Conservation (phyloP, 2,888 invertebrate genomes). For the Chironomus tentans region DNA sequence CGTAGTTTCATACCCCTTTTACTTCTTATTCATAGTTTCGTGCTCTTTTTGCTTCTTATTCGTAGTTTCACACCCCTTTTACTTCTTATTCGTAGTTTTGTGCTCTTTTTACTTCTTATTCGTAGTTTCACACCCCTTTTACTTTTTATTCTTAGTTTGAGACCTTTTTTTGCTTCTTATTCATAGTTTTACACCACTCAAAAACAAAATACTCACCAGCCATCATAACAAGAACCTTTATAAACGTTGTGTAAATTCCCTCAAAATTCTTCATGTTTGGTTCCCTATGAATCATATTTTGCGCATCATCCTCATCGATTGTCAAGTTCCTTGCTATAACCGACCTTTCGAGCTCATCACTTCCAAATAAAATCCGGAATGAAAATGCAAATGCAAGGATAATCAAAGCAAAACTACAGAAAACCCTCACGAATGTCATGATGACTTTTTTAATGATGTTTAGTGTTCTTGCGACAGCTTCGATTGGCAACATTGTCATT, state of each 20-base stretch:
- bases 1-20: too few species aligned
- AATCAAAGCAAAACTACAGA: not conserved
- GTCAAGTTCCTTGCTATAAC: not conserved
- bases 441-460: not conserved
- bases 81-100: too few species aligned
- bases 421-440: not conserved
- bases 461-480: not conserved
- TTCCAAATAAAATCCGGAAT: not conserved
- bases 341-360: not conserved
- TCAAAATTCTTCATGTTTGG: not conserved
- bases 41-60: too few species aligned
- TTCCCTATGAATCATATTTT: not conserved
- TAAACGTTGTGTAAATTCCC: not conserved
- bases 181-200: too few species aligned
- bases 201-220: not conserved
- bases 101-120: too few species aligned
- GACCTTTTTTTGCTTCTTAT: too few species aligned
- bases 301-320: not conserved
- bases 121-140: too few species aligned
- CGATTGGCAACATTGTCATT: not conserved
- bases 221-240: not conserved
- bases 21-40: too few species aligned
- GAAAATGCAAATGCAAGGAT: not conserved
- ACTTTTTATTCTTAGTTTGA: too few species aligned
- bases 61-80: too few species aligned